Evolutionary conservation across 53 echinoderm and acorn worm genomes (phyloP).

Genomic region (Actinopyga echinites): DNA sequence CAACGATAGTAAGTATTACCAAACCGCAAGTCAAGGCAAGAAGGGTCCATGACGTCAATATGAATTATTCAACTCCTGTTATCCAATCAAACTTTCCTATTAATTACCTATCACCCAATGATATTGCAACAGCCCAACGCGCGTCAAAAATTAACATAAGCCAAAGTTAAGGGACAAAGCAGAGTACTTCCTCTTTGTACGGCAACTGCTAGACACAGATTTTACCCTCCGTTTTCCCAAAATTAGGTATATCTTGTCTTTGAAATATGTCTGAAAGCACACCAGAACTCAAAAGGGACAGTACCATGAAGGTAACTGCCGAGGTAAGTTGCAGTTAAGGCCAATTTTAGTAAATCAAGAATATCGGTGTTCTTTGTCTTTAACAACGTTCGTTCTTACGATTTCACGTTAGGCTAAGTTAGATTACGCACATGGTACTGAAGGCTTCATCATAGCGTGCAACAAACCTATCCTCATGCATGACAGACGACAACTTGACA

Average conservation of each 20-base stretch:
- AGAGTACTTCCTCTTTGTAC: conserved; percentile 44
- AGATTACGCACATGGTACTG: too few species aligned
- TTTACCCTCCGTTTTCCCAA: not conserved
- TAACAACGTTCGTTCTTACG: too few species aligned
- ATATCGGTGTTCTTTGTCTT: too few species aligned
- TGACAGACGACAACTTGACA: conserved; percentile 27
- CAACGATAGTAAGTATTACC: too few species aligned
- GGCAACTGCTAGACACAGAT: not conserved
- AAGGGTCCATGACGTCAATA: not conserved
- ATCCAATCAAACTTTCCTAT: not conserved
- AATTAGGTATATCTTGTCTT: not conserved
- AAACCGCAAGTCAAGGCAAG: not conserved
- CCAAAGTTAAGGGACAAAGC: conserved; percentile 34
- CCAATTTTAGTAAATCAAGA: too few species aligned
- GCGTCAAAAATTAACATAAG: conserved; percentile 53
- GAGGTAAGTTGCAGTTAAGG: conserved; percentile 56
- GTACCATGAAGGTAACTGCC: conserved; percentile 92
- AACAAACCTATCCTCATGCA: conserved; percentile 26
- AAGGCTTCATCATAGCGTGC: not conserved
- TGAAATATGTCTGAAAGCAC: conserved; percentile 77
- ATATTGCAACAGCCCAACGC: conserved; percentile 4
- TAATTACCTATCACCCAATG: conserved; percentile 12
- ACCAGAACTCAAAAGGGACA: conserved; percentile 85
- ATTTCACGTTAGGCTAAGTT: too few species aligned
- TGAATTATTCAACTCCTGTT: not conserved